Evolutionary conservation across 2,113 vertebrate genomes (phyloP), one percentile per base, ranked within the genome.

Genomic region (Grallaria varia): DNA sequence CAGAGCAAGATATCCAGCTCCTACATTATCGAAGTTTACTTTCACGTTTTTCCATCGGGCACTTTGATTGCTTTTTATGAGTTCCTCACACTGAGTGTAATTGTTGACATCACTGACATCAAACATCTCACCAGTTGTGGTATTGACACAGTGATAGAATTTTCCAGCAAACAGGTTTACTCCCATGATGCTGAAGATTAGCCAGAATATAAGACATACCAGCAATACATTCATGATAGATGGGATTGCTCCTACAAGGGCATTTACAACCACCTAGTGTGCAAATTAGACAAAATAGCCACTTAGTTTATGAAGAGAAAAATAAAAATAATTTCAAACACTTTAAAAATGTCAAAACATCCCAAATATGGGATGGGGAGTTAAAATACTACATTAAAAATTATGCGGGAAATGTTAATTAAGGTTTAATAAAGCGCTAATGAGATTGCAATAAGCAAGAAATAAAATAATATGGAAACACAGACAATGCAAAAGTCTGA

Each of bases 191-290:
- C 99, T 99, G 97, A 99, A 99, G 97, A 99, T 99, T 79, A 99
- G 98, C 99, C 99, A 99, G 98, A 99, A 99, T 98, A 99, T 99
- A 95, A 99, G 99, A 97, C 99, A 99, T 44, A 99, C 99, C 96
- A 99, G 98, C 76, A 99, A 97, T 90, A 99, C 99, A 55, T 99
- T 99, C 98, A 99, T 99, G 96, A 99, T 99, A 58, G 99, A 99
- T 49, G 99, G 99, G 97, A 99, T 99, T 74, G 99, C 99, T 78
- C 99, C 99, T 49, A 99, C 96, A 31, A 99, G 98, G 89, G 99
- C 99, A 55, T 99, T 99, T 96, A 99, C 99, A 87, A 99, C 99
- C 95, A 99, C 99, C 99, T 99, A 94, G 66, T 92, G 50, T 49
- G 87, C 35, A 96, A 95, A 96, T 90, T 31, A 87, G 74, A 33